These are phyloP conservation scores for Nasonia vitripennis DNA, from an alignment of 1,140 invertebrate genomes.

Conservation along the genomic window DNA sequence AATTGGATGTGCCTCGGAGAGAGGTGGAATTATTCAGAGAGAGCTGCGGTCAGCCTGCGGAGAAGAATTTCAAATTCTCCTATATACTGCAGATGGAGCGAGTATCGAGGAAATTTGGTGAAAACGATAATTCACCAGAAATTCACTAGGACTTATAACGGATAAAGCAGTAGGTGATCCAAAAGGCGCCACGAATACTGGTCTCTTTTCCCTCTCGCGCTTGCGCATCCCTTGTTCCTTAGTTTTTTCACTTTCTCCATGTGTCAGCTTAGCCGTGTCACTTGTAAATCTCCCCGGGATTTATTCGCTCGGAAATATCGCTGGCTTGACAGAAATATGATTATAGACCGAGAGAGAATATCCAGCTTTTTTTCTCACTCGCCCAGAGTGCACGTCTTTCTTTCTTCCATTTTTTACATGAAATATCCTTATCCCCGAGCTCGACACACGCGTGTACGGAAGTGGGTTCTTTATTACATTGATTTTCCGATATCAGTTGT, in stretches of 20 bases:
- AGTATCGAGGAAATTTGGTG: too few relatives aligned
- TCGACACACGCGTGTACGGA: background rate
- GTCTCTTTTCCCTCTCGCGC: background rate
- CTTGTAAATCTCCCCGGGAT: conserved; percentile 26
- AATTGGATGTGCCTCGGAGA: background rate
- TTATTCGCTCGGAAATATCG: conserved; percentile 42
- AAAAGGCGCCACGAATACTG: background rate
- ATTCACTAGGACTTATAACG: too few relatives aligned
- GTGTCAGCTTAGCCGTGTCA: conserved; percentile 26
- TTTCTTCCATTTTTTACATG: background rate
- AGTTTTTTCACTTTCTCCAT: conserved; percentile 20
- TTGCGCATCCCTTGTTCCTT: background rate
- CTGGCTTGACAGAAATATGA: conserved; percentile 36
- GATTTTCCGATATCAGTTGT: background rate
- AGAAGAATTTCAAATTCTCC: too few relatives aligned
- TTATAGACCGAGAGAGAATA: background rate
- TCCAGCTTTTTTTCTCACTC: background rate
- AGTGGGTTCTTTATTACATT: background rate
- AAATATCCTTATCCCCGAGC: background rate
- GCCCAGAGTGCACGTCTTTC: background rate
- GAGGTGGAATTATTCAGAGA: background rate
- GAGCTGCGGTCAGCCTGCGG: background rate
- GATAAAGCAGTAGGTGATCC: too few relatives aligned
- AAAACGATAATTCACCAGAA: too few relatives aligned
- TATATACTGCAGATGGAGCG: too few relatives aligned